A percentile compares a stretch with the other conserved stretches of the same genome.
phyloP scores from a whole-genome alignment of 2,797 vertebrate genomes.

The Sebastes minor region DNA sequence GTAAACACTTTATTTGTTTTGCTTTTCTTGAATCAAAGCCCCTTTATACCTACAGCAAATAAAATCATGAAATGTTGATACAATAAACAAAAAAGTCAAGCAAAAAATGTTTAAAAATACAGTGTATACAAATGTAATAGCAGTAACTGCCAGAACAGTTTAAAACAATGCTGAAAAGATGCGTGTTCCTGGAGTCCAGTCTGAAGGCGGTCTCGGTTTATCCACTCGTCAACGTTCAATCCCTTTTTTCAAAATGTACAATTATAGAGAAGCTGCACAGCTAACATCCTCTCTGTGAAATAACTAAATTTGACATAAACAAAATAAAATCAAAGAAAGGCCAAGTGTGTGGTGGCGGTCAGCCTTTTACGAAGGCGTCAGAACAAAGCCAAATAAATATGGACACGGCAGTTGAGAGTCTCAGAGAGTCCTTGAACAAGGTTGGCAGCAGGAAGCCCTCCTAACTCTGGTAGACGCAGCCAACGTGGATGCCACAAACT shows the following conservation, averaged over 20 bases:
- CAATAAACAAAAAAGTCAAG: conserved; percentile 86
- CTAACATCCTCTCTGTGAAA: conserved; percentile 84
- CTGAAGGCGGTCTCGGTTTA: conserved; percentile 41
- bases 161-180: conserved; percentile 85
- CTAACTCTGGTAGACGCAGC: conserved; percentile 89
- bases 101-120: conserved; percentile 86
- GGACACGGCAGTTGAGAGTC: conserved; percentile 87
- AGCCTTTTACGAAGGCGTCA: conserved; percentile 88
- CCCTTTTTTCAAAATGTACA: conserved; percentile 68
- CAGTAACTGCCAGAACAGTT: conserved; percentile 81
- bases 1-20: conserved; percentile 92
- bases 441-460: conserved; percentile 89
- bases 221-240: conserved; percentile 41
- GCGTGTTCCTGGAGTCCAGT: conserved; percentile 72
- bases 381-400: conserved; percentile 94
- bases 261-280: conserved; percentile 54
- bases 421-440: conserved; percentile 86
- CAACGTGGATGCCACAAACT: conserved; percentile 89
- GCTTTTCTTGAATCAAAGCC: conserved; percentile 87
- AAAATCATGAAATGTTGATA: conserved; percentile 84
- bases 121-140: conserved; percentile 88
- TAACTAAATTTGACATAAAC: conserved; percentile 68
- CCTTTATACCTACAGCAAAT: conserved; percentile 90
- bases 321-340: conserved; percentile 46
- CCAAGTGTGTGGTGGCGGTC: conserved; percentile 83